These are phyloP conservation scores for Osedax fenrisi DNA, from an alignment of 2,888 invertebrate species.

Conservation along the genomic window DNA sequence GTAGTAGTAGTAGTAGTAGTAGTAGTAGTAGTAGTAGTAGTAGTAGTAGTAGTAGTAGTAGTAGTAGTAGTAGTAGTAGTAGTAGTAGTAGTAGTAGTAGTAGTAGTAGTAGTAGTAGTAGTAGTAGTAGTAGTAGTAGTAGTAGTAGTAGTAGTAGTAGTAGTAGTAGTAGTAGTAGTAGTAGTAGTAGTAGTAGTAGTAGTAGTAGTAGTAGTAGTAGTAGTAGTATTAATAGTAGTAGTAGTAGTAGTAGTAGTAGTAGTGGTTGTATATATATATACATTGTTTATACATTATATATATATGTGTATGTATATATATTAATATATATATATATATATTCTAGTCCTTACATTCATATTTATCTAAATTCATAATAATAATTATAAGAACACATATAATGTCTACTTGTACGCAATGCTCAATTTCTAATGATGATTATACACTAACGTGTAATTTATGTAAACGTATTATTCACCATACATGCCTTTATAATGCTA, in stretches of 20 bases:
- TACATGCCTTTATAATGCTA: too few species aligned
- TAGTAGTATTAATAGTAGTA: not conserved
- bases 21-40: not conserved
- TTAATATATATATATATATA: too few species aligned
- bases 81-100: not conserved
- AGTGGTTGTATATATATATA: too few species aligned
- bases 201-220: not conserved
- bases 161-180: not conserved
- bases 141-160: not conserved
- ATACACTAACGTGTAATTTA: too few species aligned
- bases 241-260: conserved; percentile 4
- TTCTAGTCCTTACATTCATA: too few species aligned
- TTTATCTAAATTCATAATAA: too few species aligned
- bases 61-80: not conserved
- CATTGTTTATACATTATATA: too few species aligned
- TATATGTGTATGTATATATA: too few species aligned
- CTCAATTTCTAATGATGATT: too few species aligned
- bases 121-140: not conserved
- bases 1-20: not conserved
- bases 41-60: not conserved
- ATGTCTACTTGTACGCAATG: too few species aligned
- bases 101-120: not conserved
- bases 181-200: not conserved
- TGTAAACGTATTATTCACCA: too few species aligned
- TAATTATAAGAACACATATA: too few species aligned